Percentiles rank a stretch among this genome's conserved stretches.
phyloP scores from a whole-genome alignment of 2,888 invertebrate genomes.

The Eupithecia dodoneata region DNA sequence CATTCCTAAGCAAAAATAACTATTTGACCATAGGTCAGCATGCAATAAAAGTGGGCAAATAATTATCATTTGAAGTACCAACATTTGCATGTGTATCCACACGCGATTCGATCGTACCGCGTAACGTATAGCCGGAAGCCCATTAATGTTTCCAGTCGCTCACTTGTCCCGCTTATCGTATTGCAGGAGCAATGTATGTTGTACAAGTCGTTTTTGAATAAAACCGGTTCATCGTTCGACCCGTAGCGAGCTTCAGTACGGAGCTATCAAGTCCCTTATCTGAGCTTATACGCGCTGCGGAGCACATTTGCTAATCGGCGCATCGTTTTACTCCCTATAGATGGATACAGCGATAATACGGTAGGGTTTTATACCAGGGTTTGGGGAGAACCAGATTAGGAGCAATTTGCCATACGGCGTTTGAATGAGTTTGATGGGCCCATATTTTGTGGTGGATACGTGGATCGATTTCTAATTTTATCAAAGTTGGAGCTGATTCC shows the following conservation, averaged over 20 bases:
- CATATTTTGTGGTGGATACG: slow-evolving; percentile 29
- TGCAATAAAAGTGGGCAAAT: slow-evolving; percentile 68
- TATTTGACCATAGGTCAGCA: slow-evolving; percentile 50
- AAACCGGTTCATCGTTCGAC: slow-evolving; percentile 17
- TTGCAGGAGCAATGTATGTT: slow-evolving; percentile 63
- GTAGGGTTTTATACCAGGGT: slow-evolving; percentile 71
- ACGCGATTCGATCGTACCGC: slow-evolving; percentile 55
- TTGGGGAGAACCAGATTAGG: slow-evolving; percentile 68
- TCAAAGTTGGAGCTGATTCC: background rate
- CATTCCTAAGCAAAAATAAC: slow-evolving; percentile 10
- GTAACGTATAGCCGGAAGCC: slow-evolving; percentile 59
- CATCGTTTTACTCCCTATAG: slow-evolving; percentile 69
- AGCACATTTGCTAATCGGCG: slow-evolving; percentile 74
- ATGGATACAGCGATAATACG: slow-evolving; percentile 68
- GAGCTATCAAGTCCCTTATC: slow-evolving; percentile 59
- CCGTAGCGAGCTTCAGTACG: slow-evolving; percentile 10
- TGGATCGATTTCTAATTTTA: slow-evolving; percentile 30
- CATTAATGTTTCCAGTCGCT: slow-evolving; percentile 68
- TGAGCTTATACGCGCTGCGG: slow-evolving; percentile 67
- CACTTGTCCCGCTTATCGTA: slow-evolving; percentile 57
- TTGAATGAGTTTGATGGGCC: slow-evolving; percentile 41
- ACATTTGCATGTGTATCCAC: slow-evolving; percentile 66
- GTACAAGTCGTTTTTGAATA: slow-evolving; percentile 47
- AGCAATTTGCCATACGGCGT: slow-evolving; percentile 70
- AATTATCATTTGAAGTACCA: slow-evolving; percentile 63